Evolutionary conservation across 2,113 vertebrate genomes (phyloP), one percentile per base, ranked within the genome.

Genomic region (Dicrurus megarhynchus): DNA sequence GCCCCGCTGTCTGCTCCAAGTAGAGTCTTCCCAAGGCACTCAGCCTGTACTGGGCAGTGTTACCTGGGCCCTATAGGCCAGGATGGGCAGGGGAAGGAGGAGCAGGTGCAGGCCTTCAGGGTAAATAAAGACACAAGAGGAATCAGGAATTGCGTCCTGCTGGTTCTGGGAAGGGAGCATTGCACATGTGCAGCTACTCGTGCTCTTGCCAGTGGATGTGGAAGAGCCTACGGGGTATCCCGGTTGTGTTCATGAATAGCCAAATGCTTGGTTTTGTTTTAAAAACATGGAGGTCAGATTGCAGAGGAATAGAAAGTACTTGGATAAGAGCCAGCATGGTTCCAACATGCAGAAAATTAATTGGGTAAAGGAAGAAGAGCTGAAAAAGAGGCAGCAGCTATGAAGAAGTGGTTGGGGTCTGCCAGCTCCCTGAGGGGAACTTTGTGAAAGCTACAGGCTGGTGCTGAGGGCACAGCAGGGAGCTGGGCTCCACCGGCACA

Each of bases 1-100:
- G 47, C 52, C 26, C 30, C 2, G 0, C 56, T 81, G 33, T 46
- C 49, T 35, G 12, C 3, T 41, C 49, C 23, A 3, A 1, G n/a
- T 4, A 24, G 9, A 11, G 39, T 63, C 22, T 59, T 59, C 32
- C 77, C 73, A 11, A 7, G 84, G 32, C 60, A 27, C 20, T 32
- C 11, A 5, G 22, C 73, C 53, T 56, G 15, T 6, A 9, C 44
- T 17, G 61, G n/a, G 52, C 61, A 47, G 37, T 0, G 1, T 17
- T 28, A 12, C 23, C 27, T 13, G 30, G 32, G 35, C 20, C 21
- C 53, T 39, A 0, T 0, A 4, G 67, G 39, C 26, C 42, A 7
- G 28, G 28, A 12, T 50, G 82, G 55, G 65, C 52, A 26, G 49
- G 39, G 59, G 74, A 44, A 60, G 70, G 79, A 85, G 23, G 59